These are phyloP conservation scores for Lipophrys pholis DNA, from an alignment of 2,113 vertebrate species.

Conservation along the genomic window DNA sequence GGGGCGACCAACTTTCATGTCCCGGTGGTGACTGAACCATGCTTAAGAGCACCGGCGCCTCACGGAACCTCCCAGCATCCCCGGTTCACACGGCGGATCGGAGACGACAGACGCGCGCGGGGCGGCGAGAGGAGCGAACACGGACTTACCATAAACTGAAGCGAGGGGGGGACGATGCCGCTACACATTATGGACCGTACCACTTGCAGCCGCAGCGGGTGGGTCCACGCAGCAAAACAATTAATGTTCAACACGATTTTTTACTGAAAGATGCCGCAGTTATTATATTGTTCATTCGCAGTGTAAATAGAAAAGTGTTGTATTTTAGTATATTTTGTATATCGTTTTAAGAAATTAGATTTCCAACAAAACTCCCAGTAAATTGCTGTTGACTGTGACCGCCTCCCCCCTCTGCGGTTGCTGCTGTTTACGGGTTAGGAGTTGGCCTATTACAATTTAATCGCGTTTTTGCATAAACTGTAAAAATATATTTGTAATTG, in stretches of 20 bases:
- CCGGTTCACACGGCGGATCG: slow-evolving; percentile 32
- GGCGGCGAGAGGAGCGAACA: slow-evolving; percentile 42
- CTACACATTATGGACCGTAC: slow-evolving; percentile 78
- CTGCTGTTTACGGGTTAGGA: slow-evolving; percentile 53
- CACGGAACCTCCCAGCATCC: slow-evolving; percentile 51
- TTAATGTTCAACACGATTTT: not conserved
- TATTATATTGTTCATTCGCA: not conserved
- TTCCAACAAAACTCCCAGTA: rapidly evolving
- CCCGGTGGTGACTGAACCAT: slow-evolving; percentile 34
- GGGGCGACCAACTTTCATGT: slow-evolving; percentile 33
- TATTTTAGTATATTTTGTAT: rapidly evolving
- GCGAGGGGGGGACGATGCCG: slow-evolving; percentile 60
- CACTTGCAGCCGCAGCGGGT: slow-evolving; percentile 54
- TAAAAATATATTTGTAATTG: not conserved
- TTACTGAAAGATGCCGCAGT: rapidly evolving
- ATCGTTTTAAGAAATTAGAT: not conserved
- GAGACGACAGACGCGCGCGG: slow-evolving; percentile 8
- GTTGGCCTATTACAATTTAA: slow-evolving; percentile 21
- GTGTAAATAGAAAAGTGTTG: rapidly evolving
- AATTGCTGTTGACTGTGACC: not conserved
- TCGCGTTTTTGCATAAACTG: slow-evolving; percentile 17
- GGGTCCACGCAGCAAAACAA: not conserved
- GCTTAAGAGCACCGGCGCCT: slow-evolving; percentile 34
- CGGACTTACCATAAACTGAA: slow-evolving; percentile 64
- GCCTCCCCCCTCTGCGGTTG: slow-evolving; percentile 43